Percentiles rank a stretch among this genome's conserved stretches.
Conservation (phyloP, 2,888 invertebrate genomes). For the Buathra laborator region DNA sequence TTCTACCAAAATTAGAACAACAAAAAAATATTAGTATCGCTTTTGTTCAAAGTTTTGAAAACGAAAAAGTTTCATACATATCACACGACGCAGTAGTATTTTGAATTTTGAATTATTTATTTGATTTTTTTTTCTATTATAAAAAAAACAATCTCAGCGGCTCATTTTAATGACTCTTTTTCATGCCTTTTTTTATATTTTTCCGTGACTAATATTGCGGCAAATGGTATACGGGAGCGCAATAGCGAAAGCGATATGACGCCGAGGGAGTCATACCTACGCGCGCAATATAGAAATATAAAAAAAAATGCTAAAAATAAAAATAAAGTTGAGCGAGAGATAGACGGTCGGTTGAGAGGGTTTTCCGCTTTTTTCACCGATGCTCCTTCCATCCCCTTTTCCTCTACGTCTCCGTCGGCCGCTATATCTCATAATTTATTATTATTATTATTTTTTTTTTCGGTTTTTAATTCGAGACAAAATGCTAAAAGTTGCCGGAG, state of each 20-base stretch:
- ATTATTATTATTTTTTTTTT: constrained; percentile 14
- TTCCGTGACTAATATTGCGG: constrained; percentile 13
- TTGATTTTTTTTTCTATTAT: neutral
- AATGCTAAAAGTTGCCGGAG: constrained; percentile 83
- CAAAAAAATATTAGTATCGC: too few species aligned
- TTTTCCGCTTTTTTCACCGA: constrained; percentile 25
- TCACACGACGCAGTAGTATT: too few species aligned
- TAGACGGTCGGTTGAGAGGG: constrained; percentile 13
- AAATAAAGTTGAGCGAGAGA: constrained; percentile 16
- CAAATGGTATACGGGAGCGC: constrained; percentile 3
- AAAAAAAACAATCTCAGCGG: neutral
- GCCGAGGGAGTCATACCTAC: constrained; percentile 9
- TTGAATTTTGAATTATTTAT: neutral
- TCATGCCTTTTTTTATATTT: constrained; percentile 2
- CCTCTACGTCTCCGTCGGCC: neutral
- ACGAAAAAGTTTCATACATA: too few species aligned
- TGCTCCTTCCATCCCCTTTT: neutral
- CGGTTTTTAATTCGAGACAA: constrained; percentile 82
- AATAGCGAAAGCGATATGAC: constrained; percentile 17
- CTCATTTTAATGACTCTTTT: constrained; percentile 4
- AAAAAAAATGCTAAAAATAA: neutral
- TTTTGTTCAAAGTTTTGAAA: too few species aligned
- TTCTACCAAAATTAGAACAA: neutral
- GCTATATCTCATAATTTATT: neutral
- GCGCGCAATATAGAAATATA: constrained; percentile 12